These are phyloP conservation scores for Parus major DNA, from an alignment of 2,113 vertebrate genomes.

Conservation along the genomic window DNA sequence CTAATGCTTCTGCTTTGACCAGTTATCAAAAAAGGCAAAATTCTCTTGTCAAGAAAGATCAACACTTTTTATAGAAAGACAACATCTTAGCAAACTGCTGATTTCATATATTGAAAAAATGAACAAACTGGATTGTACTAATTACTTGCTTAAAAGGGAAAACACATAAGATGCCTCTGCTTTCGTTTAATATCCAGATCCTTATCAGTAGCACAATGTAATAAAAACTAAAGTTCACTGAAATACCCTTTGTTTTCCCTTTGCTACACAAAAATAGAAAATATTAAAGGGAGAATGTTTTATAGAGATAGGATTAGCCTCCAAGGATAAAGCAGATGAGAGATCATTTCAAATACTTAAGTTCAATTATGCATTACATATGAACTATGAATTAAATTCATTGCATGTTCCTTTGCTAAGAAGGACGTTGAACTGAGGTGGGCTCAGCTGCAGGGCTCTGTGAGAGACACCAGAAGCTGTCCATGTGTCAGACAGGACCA, in stretches of 20 bases:
- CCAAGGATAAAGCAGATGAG: constrained; percentile 36
- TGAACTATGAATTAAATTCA: constrained; percentile 15
- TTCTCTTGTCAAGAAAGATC: constrained; percentile 20
- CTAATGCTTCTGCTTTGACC: neutral
- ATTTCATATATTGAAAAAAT: constrained; percentile 38
- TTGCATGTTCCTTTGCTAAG: neutral
- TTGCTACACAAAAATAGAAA: constrained; percentile 58
- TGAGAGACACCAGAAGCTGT: neutral
- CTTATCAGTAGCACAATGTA: neutral
- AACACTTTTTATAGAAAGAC: neutral
- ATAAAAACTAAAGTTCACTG: constrained; percentile 47
- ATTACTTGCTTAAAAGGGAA: constrained; percentile 36
- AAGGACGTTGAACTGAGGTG: neutral
- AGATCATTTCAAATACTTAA: constrained; percentile 47
- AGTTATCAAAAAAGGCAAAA: constrained; percentile 29
- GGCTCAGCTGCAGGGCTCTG: neutral
- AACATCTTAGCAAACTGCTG: neutral
- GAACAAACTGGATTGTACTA: neutral
- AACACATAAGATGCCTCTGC: neutral
- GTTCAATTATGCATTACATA: constrained; percentile 12
- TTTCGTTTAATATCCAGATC: constrained; percentile 56
- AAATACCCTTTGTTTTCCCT: neutral
- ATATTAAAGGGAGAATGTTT: constrained; percentile 2
- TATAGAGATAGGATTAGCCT: constrained; percentile 14
- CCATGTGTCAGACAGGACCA: fast-evolving